Evolutionary conservation across 2,113 vertebrate species (phyloP).

Genomic region (Ammodytes marinus): DNA sequence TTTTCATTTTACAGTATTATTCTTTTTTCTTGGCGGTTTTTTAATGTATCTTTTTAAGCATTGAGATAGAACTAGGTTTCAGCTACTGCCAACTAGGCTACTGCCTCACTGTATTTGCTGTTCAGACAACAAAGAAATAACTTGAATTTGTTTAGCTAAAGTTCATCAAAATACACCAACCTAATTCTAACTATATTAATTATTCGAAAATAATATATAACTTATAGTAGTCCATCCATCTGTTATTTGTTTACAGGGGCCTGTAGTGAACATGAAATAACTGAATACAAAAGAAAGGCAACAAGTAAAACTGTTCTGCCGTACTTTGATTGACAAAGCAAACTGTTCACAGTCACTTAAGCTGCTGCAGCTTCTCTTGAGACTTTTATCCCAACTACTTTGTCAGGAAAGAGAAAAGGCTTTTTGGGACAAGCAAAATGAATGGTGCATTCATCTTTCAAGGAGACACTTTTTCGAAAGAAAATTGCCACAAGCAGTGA

Average conservation of each 20-base stretch:
- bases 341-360: not conserved
- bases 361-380: conserved; percentile 2
- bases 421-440: conserved; percentile 33
- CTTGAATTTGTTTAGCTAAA: not conserved
- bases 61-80: no score
- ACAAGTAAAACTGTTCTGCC: not conserved
- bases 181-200: not conserved
- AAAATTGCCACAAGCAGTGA: conserved; percentile 46
- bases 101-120: no score
- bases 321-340: not conserved
- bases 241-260: not conserved
- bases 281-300: not conserved
- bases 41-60: no score
- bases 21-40: no score
- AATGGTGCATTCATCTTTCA: conserved; percentile 50
- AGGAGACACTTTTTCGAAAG: conserved; percentile 39
- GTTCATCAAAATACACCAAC: not conserved
- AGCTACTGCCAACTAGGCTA: no score
- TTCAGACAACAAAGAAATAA: no score
- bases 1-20: no score
- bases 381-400: conserved; percentile 17
- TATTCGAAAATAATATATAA: conserved; percentile 15
- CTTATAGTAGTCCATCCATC: not conserved
- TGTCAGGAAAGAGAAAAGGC: conserved; percentile 29
- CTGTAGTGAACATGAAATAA: not conserved